These are phyloP conservation scores for Strix aluco DNA, from an alignment of 2,113 vertebrate genomes.

Conservation along the genomic window DNA sequence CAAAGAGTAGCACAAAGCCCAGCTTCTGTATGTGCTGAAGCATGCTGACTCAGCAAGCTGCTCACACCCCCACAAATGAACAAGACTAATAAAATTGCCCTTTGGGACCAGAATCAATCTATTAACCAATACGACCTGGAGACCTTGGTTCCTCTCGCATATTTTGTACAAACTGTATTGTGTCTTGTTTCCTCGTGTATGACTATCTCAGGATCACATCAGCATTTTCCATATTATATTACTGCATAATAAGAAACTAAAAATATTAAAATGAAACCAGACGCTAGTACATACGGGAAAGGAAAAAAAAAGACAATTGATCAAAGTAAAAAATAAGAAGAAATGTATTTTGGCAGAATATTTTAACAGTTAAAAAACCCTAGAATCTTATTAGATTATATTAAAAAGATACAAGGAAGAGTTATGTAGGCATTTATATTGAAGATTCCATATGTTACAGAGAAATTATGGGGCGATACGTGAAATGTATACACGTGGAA, in stretches of 20 bases:
- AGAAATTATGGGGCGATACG: background rate
- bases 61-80: background rate
- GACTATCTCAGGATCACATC: background rate
- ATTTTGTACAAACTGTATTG: conserved; percentile 41
- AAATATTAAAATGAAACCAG: background rate
- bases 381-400: background rate
- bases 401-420: background rate
- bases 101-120: conserved; percentile 49
- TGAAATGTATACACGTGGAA: rapidly evolving
- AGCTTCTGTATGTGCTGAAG: background rate
- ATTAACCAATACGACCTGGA: conserved; percentile 43
- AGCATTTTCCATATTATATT: background rate
- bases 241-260: background rate
- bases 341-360: background rate
- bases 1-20: background rate
- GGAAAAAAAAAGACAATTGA: background rate
- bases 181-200: background rate
- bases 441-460: background rate
- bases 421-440: background rate
- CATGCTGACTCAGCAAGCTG: background rate
- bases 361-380: background rate
- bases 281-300: rapidly evolving
- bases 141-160: background rate
- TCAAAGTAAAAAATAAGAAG: background rate
- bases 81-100: conserved; percentile 1